Evolutionary conservation across 2,888 invertebrate species (phyloP), one percentile per base, ranked within the genome.

Genomic region (Trisateles emortualis): DNA sequence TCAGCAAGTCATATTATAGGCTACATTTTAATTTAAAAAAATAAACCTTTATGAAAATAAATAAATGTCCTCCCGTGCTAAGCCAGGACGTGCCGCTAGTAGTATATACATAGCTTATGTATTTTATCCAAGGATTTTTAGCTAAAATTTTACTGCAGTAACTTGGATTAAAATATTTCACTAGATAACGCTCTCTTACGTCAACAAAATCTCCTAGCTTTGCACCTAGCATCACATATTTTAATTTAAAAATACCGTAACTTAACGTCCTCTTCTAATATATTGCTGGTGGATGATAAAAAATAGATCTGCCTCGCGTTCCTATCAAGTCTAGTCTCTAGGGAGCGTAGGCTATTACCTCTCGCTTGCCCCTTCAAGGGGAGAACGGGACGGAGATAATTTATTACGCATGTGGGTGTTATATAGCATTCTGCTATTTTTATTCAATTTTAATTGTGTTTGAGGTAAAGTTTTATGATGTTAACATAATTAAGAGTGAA

Each of bases 381-480:
- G 43, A 11, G 19, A 61, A 52, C 30, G 55, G 42, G 47, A 58
- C 22, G 40, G 36, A 60, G 30, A 61, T 68, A 59, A 57, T 64
- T 52, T 61, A 68, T 57, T 51, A 46, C 26, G n/a, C 9, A n/a
- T 39, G 52, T 59, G 54, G 61, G 52, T 44, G 56, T 62, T 52
- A 52, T 49, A 41, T 46, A 38, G 39, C 42, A 44, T 52, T 42
- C 43, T 54, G 49, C 42, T 17, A 38, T 52, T 41, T 66, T 60
- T 68, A 58, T 68, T 56, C 8, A 16, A 48, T 46, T 64, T 68
- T 64, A 68, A 65, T 59, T 59, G 48, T 41, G 13, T 38, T 46
- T 10, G 29, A 30, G 8, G 22, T 22, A 36, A 36, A 36, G 17
- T 11, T 39, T 39, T 39, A 11, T 36, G 4, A 11, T 36, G 19